Base-by-base conservation (phyloP, 2,113 vertebrate genomes). In the Nematolebias whitei region DNA sequence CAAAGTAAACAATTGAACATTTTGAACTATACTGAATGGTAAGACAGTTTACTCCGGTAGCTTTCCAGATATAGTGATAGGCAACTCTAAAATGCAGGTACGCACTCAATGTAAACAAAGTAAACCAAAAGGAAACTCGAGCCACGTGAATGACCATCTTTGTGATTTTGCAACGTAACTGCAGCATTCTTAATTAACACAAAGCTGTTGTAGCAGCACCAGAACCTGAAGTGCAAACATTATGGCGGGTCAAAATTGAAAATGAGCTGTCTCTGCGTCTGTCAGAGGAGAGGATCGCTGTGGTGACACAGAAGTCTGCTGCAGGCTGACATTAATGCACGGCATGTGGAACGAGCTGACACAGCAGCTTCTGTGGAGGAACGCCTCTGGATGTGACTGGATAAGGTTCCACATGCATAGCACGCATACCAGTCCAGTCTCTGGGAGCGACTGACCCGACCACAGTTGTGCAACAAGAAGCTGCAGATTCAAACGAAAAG, bases 391-490 rank as follows among this genome's bases (percentile, higher is more conserved):
- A 79, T 44, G 81, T 3, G 66, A 76, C 14, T 58, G 61, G 71
- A 74, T 74, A 51, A 18, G 60, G 3, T 61, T 80, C 63, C 47
- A 22, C 64, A 57, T 51, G 83, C 82, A 85, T 80, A 81, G 69
- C 72, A 6, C 26, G 40, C 85, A 87, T 83, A 82, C 82, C 85
- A 85, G 65, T 56, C 76, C 29, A 47, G 69, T 65, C 72, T 84
- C 62, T 63, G 76, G 80, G 71, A 53, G 54, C 23, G 52, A 60
- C 61, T 9, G 44, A 77, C 72, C 75, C 40, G 19, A 84, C 74
- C 79, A n/a, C 62, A 38, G 74, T 80, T 80, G 70, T 67, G 68
- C 64, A 80, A 78, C 75, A 26, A 53, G 76, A 49, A 76, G 70
- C 67, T 64, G 54, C 40, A 54, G 47, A 23, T 32, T 8, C 15